Conservation (phyloP, 2,113 vertebrate genomes). For the Puffinus mauretanicus region DNA sequence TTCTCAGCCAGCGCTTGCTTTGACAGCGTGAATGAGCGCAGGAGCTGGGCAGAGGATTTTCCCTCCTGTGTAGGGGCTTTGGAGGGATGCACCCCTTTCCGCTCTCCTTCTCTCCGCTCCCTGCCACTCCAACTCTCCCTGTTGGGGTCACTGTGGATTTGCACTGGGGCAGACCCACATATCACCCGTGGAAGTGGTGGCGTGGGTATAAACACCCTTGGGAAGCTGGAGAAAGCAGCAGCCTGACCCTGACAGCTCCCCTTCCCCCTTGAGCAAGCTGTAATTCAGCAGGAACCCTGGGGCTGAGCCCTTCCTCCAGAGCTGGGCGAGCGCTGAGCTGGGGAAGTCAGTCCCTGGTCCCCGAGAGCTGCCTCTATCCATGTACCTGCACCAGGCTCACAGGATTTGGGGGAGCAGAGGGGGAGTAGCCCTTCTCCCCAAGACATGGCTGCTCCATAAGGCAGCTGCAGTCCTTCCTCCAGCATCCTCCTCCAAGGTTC, state of each 20-base stretch:
- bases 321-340: not conserved
- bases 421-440: not conserved
- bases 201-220: not conserved
- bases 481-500: slow-evolving; percentile 4
- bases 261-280: not conserved
- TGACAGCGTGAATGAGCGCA: rapidly evolving
- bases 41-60: not conserved
- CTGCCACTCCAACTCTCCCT: rapidly evolving
- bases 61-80: not conserved
- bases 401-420: not conserved
- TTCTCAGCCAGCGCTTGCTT: not conserved
- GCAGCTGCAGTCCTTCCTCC: not conserved
- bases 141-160: not conserved
- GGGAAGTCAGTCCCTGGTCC: not conserved
- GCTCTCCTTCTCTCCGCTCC: not conserved
- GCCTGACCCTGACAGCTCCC: not conserved
- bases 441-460: not conserved
- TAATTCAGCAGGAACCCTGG: not conserved
- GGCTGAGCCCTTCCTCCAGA: not conserved
- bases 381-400: not conserved
- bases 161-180: not conserved
- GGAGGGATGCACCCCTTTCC: not conserved
- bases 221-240: not conserved
- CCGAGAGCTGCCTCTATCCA: not conserved
- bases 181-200: not conserved